Conservation (phyloP, 1,140 invertebrate species). For the Asobara japonica region DNA sequence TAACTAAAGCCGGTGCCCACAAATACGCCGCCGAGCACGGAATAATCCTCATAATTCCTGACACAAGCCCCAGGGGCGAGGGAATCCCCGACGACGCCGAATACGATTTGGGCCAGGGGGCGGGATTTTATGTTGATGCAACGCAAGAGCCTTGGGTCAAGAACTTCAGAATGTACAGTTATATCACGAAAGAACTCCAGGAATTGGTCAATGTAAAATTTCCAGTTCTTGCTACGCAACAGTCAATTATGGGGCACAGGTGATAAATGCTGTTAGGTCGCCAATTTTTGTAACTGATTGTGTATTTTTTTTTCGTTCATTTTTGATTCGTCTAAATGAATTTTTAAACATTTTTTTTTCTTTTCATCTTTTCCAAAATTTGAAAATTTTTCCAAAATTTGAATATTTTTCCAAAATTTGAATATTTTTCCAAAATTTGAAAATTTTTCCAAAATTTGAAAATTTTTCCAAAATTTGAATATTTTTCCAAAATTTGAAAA, state of each 20-base stretch:
- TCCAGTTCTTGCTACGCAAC: constrained; percentile 69
- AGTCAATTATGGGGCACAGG: constrained; percentile 90
- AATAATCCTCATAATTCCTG: constrained; percentile 89
- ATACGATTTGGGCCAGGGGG: constrained; percentile 95
- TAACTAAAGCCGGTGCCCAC: constrained; percentile 94
- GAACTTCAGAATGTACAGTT: constrained; percentile 97
- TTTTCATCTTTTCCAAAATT: too few species aligned
- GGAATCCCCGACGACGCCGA: constrained; percentile 92
- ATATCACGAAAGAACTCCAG: constrained; percentile 91
- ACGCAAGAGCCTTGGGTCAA: constrained; percentile 90
- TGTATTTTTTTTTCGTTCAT: too few species aligned
- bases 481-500: too few species aligned
- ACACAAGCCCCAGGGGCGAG: constrained; percentile 93
- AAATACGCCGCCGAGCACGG: constrained; percentile 83
- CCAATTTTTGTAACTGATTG: too few species aligned
- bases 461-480: too few species aligned
- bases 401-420: neutral
- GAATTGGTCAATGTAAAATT: constrained; percentile 82
- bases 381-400: neutral
- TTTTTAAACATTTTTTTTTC: too few species aligned
- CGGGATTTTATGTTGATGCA: constrained; percentile 97
- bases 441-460: too few species aligned
- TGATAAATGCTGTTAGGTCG: too few species aligned
- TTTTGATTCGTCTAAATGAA: too few species aligned
- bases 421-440: too few species aligned